Percentiles rank a stretch among this genome's conserved stretches.
Conservation (phyloP, 1,140 invertebrate genomes). For the Drosophila subobscura region DNA sequence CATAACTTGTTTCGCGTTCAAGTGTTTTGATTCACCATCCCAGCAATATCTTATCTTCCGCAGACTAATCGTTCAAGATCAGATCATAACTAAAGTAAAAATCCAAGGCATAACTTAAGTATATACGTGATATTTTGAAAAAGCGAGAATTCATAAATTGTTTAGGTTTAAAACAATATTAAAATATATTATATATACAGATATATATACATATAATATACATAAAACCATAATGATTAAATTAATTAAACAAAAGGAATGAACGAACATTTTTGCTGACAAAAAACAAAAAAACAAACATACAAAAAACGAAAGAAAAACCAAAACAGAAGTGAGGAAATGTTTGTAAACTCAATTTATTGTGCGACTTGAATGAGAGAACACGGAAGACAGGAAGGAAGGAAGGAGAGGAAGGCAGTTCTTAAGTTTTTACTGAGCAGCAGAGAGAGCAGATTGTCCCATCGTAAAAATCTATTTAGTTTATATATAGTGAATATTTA, state of each 20-base stretch:
- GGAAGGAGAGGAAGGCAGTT: conserved; percentile 30
- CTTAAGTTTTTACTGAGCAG: conserved; percentile 70
- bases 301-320: conserved; percentile 30
- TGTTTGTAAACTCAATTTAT: conserved; percentile 76
- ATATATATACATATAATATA: conserved; percentile 62
- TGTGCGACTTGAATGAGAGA: conserved; percentile 48
- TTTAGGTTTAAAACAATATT: conserved; percentile 73
- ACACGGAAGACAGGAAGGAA: neutral
- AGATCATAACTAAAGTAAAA: conserved; percentile 69
- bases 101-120: conserved; percentile 83
- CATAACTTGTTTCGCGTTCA: conserved; percentile 29
- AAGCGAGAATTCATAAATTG: conserved; percentile 80
- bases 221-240: conserved; percentile 56
- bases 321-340: conserved; percentile 28
- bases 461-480: conserved; percentile 80
- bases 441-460: conserved; percentile 69
- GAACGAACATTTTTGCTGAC: conserved; percentile 76
- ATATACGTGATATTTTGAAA: conserved; percentile 82
- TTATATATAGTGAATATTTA: conserved; percentile 68
- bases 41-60: conserved; percentile 62
- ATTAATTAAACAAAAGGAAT: conserved; percentile 47
- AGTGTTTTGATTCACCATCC: conserved; percentile 34
- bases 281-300: conserved; percentile 35
- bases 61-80: conserved; percentile 43
- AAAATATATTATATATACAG: conserved; percentile 58